Evolutionary conservation across 2,888 invertebrate genomes (phyloP).

Genomic region (Sesia apiformis): DNA sequence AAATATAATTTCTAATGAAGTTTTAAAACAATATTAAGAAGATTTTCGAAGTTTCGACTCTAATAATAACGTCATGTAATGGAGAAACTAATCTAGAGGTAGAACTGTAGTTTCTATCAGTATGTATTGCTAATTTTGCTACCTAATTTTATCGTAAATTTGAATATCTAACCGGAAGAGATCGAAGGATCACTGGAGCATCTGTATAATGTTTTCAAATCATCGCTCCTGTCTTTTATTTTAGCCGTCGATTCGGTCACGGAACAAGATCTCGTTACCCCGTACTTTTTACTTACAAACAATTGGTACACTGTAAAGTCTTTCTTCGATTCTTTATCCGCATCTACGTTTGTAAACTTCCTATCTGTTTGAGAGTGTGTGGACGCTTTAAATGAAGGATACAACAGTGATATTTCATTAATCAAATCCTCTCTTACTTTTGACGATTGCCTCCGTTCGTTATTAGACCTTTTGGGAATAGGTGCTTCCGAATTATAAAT

Average conservation of each 20-base stretch:
- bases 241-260: conserved; percentile 19
- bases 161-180: conserved; percentile 32
- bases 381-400: conserved; percentile 27
- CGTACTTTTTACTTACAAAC: conserved; percentile 21
- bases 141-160: too few relatives aligned
- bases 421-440: conserved; percentile 22
- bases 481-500: conserved; percentile 6
- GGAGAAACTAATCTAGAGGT: background rate
- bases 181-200: conserved; percentile 43
- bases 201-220: conserved; percentile 46
- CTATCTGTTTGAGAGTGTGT: conserved; percentile 35
- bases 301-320: conserved; percentile 35
- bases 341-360: conserved; percentile 9
- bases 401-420: conserved; percentile 22
- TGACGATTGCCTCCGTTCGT: conserved; percentile 6
- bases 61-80: background rate
- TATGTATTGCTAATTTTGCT: background rate
- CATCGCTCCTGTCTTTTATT: conserved; percentile 24
- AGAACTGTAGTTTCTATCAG: background rate
- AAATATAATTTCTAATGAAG: too few relatives aligned
- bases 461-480: conserved; percentile 4
- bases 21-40: too few relatives aligned
- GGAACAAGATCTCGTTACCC: conserved; percentile 23
- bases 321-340: conserved; percentile 12
- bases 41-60: background rate